These are phyloP conservation scores for Plagiodera versicolora DNA, from an alignment of 2,888 invertebrate genomes.

Conservation along the genomic window DNA sequence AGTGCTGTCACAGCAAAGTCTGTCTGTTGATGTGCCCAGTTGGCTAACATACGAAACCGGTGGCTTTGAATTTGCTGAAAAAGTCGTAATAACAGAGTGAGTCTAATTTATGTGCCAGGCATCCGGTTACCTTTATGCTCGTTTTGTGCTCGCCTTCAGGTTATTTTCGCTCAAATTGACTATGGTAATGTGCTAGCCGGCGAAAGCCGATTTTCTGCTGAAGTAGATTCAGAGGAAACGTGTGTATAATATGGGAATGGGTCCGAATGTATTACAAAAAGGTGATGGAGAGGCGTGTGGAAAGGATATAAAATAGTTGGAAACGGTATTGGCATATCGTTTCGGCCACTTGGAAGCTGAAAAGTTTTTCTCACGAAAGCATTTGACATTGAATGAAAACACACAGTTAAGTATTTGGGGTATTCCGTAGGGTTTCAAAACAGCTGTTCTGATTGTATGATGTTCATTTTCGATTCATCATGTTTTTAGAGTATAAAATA, in stretches of 20 bases:
- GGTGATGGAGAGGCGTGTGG: neutral
- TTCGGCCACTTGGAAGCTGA: too few relatives aligned
- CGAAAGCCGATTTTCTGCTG: constrained; percentile 39
- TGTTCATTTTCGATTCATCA: too few relatives aligned
- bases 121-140: constrained; percentile 43
- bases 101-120: constrained; percentile 44
- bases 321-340: too few relatives aligned
- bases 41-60: constrained; percentile 9
- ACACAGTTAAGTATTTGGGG: too few relatives aligned
- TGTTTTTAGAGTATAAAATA: too few relatives aligned
- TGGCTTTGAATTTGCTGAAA: constrained; percentile 34
- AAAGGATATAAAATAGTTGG: too few relatives aligned
- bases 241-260: constrained; percentile 23
- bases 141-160: constrained; percentile 37
- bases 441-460: too few relatives aligned
- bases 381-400: too few relatives aligned
- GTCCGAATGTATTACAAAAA: constrained; percentile 19
- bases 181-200: constrained; percentile 26
- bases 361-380: too few relatives aligned
- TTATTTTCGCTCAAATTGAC: constrained; percentile 40
- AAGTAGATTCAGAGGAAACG: constrained; percentile 29
- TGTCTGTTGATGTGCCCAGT: neutral
- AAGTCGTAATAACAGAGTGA: constrained; percentile 44
- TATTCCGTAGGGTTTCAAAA: too few relatives aligned
- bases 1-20: too few relatives aligned